Evolutionary conservation across 2,797 vertebrate genomes (phyloP), one percentile per base, ranked within the genome.

Genomic region (Anolis apletophallus): DNA sequence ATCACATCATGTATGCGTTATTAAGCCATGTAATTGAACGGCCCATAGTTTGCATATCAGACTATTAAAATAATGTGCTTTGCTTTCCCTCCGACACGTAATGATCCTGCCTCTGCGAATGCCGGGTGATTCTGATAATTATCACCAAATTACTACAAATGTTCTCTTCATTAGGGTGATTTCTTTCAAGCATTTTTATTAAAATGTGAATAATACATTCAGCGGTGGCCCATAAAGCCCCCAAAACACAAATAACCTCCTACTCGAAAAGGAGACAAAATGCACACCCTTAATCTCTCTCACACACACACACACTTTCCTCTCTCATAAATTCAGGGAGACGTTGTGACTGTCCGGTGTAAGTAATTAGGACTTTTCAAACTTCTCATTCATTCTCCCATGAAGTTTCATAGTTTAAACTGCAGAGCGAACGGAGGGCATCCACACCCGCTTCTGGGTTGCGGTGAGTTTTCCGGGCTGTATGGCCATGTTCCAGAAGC

Each of bases 31-130:
- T 99, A 99, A 99, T 99, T 99, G 98, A 98, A 98, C 96, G 97
- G 98, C 98, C 98, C 97, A 97, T 99, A 98, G 98, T 99, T 99
- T 99, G 98, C 99, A 99, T 99, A 99, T 99, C 98, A 99, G 97
- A 97, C 98, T 98, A 99, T 99, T 99, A 99, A 98, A 98, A 98
- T 99, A 99, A 99, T 99, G 98, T 98, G 98, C 98, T 98, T 98
- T 98, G 97, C 97, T 98, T 98, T 98, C 97, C 98, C 98, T 97
- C 94, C 96, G 98, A 98, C 99, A 99, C 98, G 98, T 96, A 98
- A 98, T 97, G 97, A 97, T 98, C 97, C 98, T 98, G 98, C 96
- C 96, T 98, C 96, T 98, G 98, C 97, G 98, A 98, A 97, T 97
- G 97, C 97, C 97, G 97, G 97, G 97, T 96, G 98, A 98, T 98